Evolutionary conservation across 30 jellyfish, hydroid and myxozoan genomes (phyloP).

Genomic region (Catostylus mosaicus): DNA sequence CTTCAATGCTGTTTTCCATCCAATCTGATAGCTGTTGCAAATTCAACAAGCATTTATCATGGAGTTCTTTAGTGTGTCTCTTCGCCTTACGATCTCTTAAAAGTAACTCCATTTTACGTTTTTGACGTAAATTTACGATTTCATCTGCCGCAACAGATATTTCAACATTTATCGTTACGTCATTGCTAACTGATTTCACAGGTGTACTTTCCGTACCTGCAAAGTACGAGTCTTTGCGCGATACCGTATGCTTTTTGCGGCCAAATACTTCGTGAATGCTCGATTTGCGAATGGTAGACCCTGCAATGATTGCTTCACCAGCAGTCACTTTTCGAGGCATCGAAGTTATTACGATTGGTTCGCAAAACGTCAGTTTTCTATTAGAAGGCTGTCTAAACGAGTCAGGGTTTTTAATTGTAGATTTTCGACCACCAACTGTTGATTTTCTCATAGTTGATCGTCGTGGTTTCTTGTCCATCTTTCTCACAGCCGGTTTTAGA

Average conservation of each 20-base stretch:
- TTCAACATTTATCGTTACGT: neutral
- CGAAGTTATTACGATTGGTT: neutral
- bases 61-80: neutral
- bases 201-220: neutral
- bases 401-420: neutral
- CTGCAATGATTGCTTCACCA: neutral
- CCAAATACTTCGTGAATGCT: neutral
- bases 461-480: neutral
- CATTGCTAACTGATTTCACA: neutral
- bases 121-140: neutral
- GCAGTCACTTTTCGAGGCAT: neutral
- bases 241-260: neutral
- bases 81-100: neutral
- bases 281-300: neutral
- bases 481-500: constrained; percentile 2
- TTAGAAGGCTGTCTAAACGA: neutral
- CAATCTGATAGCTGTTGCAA: neutral
- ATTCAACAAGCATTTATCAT: neutral
- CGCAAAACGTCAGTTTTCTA: neutral
- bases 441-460: neutral
- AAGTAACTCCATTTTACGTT: neutral
- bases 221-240: neutral
- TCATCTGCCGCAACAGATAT: neutral
- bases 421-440: neutral
- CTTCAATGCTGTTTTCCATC: constrained; percentile 1